A percentile compares a stretch with the other conserved stretches of the same genome.
These are phyloP conservation scores for Pasiphila rectangulata DNA, from an alignment of 2,888 invertebrate species.

Conservation along the genomic window DNA sequence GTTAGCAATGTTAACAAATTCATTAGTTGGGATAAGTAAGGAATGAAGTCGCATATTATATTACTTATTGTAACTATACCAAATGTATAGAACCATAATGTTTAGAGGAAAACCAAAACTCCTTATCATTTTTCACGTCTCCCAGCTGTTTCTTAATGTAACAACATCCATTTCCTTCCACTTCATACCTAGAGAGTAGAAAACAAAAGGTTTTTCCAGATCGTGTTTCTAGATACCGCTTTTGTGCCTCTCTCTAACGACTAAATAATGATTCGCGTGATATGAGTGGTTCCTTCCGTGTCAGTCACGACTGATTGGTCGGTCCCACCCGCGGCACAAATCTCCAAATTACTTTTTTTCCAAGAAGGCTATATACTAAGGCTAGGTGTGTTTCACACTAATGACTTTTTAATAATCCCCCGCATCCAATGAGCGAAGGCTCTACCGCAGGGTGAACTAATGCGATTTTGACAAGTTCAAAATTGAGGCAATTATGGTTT, in stretches of 20 bases:
- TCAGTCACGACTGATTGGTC: slow-evolving; percentile 74
- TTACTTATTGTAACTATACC: background rate
- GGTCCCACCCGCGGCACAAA: slow-evolving; percentile 58
- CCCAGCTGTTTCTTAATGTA: slow-evolving; percentile 24
- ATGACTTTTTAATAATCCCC: slow-evolving; percentile 78
- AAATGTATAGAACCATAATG: background rate
- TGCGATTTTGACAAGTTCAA: slow-evolving; percentile 79
- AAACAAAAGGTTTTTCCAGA: slow-evolving; percentile 48
- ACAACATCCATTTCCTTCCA: slow-evolving; percentile 29
- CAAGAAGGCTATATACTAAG: slow-evolving; percentile 55
- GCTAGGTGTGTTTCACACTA: slow-evolving; percentile 73
- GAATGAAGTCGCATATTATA: background rate
- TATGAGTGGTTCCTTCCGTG: slow-evolving; percentile 71
- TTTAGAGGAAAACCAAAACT: slow-evolving; percentile 19
- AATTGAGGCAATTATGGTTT: slow-evolving; percentile 76
- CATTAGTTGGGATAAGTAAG: background rate
- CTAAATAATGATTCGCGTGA: slow-evolving; percentile 79
- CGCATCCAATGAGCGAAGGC: slow-evolving; percentile 70
- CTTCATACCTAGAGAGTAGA: slow-evolving; percentile 25
- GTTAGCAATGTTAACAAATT: background rate
- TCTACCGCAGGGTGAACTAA: slow-evolving; percentile 65
- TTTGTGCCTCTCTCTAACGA: slow-evolving; percentile 73
- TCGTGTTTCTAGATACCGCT: slow-evolving; percentile 54
- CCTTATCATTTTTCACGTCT: slow-evolving; percentile 19
- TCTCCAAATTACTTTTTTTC: slow-evolving; percentile 75